Percentiles rank a stretch among this genome's conserved stretches.
phyloP scores from a whole-genome alignment of 2,113 vertebrate species.

The Vulpes ferrilata region DNA sequence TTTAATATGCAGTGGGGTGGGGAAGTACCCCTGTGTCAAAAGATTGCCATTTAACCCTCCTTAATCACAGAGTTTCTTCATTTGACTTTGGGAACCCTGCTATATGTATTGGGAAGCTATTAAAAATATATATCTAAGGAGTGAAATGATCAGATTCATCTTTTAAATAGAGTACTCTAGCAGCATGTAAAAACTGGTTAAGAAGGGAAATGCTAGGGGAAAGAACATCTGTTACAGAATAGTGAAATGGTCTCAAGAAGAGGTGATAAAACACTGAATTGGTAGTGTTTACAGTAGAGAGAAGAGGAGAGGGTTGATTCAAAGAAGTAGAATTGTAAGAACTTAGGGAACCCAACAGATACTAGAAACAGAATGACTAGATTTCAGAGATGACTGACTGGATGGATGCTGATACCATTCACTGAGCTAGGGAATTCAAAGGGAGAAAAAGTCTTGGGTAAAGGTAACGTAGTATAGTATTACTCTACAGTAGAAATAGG shows the following conservation, averaged over 20 bases:
- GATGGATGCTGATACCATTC: neutral
- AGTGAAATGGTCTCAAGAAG: neutral
- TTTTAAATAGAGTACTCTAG: neutral
- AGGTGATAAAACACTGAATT: neutral
- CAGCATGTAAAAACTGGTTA: neutral
- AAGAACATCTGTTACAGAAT: neutral
- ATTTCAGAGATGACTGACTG: neutral
- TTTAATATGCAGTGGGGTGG: neutral
- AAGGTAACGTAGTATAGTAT: neutral
- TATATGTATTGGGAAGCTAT: neutral
- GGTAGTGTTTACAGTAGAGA: neutral
- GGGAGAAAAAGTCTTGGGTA: neutral
- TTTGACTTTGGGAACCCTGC: neutral
- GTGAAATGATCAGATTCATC: neutral
- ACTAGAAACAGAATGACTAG: neutral
- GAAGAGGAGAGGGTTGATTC: neutral
- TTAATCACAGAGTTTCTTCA: neutral
- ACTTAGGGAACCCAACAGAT: neutral
- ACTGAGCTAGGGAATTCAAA: neutral
- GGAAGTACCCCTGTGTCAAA: neutral
- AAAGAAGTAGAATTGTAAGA: neutral
- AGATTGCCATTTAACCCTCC: neutral
- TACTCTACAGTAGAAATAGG: neutral
- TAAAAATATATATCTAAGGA: neutral
- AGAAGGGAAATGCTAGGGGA: neutral